These are phyloP conservation scores for Diphyllodes magnificus DNA, from an alignment of 2,113 vertebrate species.

Conservation along the genomic window DNA sequence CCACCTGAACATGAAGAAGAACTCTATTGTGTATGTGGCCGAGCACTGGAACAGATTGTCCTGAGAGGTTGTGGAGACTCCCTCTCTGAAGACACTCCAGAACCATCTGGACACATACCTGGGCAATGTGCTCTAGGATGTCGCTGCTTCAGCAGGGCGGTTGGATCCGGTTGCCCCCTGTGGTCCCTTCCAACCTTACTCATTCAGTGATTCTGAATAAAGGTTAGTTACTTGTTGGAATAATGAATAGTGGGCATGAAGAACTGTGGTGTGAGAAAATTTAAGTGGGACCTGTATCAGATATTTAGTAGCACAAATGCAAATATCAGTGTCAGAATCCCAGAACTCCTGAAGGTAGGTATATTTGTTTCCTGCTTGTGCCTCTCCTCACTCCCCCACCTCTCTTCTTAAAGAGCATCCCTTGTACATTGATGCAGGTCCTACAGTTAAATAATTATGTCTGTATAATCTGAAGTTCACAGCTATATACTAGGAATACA, in stretches of 20 bases:
- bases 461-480: neutral
- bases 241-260: neutral
- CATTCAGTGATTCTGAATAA: neutral
- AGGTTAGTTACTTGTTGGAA: neutral
- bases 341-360: neutral
- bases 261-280: neutral
- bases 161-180: neutral
- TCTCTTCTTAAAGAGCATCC: neutral
- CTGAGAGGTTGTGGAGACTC: neutral
- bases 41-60: neutral
- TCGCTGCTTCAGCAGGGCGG: neutral
- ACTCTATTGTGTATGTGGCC: accelerated
- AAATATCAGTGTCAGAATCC: neutral
- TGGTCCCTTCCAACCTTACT: neutral
- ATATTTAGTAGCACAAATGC: neutral
- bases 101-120: neutral
- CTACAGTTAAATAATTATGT: neutral
- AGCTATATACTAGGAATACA: neutral
- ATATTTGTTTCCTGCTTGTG: neutral
- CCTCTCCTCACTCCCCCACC: accelerated
- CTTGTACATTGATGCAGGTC: neutral
- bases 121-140: neutral
- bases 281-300: neutral
- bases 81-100: neutral
- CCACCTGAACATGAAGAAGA: neutral